A percentile compares a stretch with the other conserved stretches of the same genome.
Conservation (phyloP, 2,888 invertebrate species). For the Volucella zonaria region DNA sequence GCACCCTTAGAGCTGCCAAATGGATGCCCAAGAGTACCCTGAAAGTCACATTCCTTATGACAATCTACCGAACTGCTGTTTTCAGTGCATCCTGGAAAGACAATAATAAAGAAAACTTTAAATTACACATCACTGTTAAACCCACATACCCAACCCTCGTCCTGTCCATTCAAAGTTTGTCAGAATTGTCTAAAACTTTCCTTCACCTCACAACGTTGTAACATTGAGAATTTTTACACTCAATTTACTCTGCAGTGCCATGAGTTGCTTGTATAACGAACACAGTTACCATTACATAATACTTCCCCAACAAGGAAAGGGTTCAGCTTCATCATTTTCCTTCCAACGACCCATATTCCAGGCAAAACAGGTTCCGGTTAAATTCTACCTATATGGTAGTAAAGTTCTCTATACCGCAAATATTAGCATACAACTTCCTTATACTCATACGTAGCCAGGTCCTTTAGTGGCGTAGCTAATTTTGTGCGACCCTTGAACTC, state of each 20-base stretch:
- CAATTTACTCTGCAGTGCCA: slow-evolving; percentile 8
- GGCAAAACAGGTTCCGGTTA: slow-evolving; percentile 1
- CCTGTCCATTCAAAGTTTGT: not conserved
- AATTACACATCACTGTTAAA: slow-evolving; percentile 6
- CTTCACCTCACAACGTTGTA: not conserved
- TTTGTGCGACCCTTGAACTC: slow-evolving; percentile 34
- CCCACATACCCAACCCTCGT: too few species aligned
- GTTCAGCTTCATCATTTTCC: not conserved
- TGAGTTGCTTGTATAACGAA: not conserved
- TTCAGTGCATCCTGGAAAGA: slow-evolving; percentile 78
- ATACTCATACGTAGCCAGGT: not conserved
- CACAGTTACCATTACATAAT: not conserved
- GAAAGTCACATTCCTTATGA: slow-evolving; percentile 80
- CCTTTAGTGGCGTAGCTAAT: slow-evolving; percentile 19
- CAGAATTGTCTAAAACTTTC: slow-evolving; percentile 7
- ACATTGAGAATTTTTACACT: slow-evolving; percentile 11
- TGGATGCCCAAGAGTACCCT: slow-evolving; percentile 49
- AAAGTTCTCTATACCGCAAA: slow-evolving; percentile 11
- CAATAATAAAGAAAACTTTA: not conserved
- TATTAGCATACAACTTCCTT: slow-evolving; percentile 22
- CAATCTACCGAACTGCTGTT: slow-evolving; percentile 78
- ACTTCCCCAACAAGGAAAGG: not conserved
- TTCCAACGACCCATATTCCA: not conserved
- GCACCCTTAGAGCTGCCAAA: not conserved
- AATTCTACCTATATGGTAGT: too few species aligned